Evolutionary conservation across 1,140 invertebrate genomes (phyloP).

Genomic region (Periplaneta americana): DNA sequence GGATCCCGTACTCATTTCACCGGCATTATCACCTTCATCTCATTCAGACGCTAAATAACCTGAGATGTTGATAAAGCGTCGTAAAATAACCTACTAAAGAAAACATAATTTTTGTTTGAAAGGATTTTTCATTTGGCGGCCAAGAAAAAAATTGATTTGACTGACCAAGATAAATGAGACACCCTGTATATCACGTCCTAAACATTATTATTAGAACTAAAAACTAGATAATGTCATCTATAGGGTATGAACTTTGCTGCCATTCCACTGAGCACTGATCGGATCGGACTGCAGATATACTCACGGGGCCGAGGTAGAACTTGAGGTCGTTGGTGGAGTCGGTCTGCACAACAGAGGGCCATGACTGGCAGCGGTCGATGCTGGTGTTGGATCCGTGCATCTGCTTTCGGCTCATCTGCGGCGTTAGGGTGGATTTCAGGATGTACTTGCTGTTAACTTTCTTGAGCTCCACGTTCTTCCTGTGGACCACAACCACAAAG

Average conservation of each 20-base stretch:
- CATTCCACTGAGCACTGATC: not conserved
- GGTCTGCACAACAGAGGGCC: conserved; percentile 12
- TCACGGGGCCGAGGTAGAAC: conserved; percentile 1
- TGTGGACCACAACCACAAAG: conserved; percentile 29
- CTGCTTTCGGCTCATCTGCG: conserved; percentile 61
- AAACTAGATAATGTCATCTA: not conserved
- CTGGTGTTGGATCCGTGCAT: conserved; percentile 43
- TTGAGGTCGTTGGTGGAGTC: not conserved
- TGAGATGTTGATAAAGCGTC: too few relatives aligned
- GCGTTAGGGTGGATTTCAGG: conserved; percentile 73
- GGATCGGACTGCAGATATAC: not conserved
- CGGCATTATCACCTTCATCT: too few relatives aligned
- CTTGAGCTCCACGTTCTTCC: conserved; percentile 73
- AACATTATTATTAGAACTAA: too few relatives aligned
- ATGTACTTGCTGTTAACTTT: conserved; percentile 81
- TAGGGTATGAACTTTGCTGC: not conserved
- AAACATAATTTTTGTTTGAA: too few relatives aligned
- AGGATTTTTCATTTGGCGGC: too few relatives aligned
- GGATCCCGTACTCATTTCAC: too few relatives aligned
- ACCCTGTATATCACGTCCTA: too few relatives aligned
- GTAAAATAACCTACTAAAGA: too few relatives aligned
- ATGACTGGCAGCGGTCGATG: conserved; percentile 27
- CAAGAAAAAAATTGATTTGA: too few relatives aligned
- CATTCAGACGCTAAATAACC: too few relatives aligned
- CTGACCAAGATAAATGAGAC: too few relatives aligned